Evolutionary conservation across 2,113 vertebrate genomes (phyloP).

Genomic region (Saimiri boliviensis): DNA sequence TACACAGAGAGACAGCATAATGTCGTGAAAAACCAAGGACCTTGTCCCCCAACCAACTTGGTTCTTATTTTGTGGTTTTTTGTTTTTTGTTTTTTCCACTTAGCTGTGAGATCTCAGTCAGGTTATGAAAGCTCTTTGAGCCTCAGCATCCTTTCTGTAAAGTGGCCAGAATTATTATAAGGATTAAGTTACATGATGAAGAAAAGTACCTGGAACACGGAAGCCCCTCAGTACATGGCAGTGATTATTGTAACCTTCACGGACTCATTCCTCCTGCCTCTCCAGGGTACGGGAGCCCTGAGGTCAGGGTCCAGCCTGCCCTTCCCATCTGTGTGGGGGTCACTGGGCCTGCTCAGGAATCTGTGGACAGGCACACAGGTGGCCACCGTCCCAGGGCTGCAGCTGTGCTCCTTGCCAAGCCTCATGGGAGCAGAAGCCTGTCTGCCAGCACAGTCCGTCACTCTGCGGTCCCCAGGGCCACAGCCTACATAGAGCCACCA

Average conservation of each 20-base stretch:
- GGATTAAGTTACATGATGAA: neutral
- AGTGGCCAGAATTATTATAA: neutral
- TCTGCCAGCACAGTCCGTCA: neutral
- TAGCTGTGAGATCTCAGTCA: neutral
- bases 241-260: neutral
- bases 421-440: neutral
- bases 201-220: neutral
- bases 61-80: neutral
- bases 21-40: neutral
- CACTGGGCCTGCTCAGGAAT: neutral
- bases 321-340: neutral
- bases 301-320: neutral
- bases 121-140: neutral
- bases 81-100: neutral
- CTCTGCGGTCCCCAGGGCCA: no score
- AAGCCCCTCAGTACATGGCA: neutral
- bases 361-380: neutral
- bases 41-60: neutral
- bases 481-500: neutral
- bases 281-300: rapidly evolving
- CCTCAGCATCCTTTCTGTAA: neutral
- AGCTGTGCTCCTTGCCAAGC: no score
- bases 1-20: neutral
- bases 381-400: neutral
- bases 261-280: neutral